phyloP scores from a whole-genome alignment of 2,888 invertebrate genomes.

The Hydrotaea diabolus region DNA sequence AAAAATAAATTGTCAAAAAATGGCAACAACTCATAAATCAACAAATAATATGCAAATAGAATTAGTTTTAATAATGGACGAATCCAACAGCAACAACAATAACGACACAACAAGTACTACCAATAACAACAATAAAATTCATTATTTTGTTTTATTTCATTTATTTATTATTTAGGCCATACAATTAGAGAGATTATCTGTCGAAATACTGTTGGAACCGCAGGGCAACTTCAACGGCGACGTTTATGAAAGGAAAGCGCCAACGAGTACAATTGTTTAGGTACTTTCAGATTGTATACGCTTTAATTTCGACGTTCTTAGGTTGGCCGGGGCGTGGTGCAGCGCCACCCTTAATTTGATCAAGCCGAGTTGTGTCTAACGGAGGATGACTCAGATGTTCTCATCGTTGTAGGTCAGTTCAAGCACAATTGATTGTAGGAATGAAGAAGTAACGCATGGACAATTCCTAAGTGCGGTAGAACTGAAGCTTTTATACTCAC shows the following conservation, averaged over 20 bases:
- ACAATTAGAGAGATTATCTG: slow-evolving; percentile 37
- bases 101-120: neutral
- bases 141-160: slow-evolving; percentile 35
- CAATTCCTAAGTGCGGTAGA: too few relatives aligned
- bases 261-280: too few relatives aligned
- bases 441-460: too few relatives aligned
- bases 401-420: too few relatives aligned
- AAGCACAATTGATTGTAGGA: too few relatives aligned
- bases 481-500: too few relatives aligned
- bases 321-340: too few relatives aligned
- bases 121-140: slow-evolving; percentile 41
- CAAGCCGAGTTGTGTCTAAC: too few relatives aligned
- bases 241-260: neutral
- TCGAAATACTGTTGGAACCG: neutral
- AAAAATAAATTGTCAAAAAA: slow-evolving; percentile 67
- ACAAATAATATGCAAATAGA: slow-evolving; percentile 67
- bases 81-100: slow-evolving; percentile 38
- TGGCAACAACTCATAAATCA: slow-evolving; percentile 66
- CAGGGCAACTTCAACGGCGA: neutral
- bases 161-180: slow-evolving; percentile 39
- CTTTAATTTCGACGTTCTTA: too few relatives aligned
- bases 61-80: slow-evolving; percentile 65
- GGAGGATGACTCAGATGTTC: too few relatives aligned
- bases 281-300: too few relatives aligned
- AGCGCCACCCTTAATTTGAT: too few relatives aligned